Evolutionary conservation across 2,797 vertebrate species (phyloP), one percentile per base, ranked within the genome.

Genomic region (Poeciliopsis paucimaculata): DNA sequence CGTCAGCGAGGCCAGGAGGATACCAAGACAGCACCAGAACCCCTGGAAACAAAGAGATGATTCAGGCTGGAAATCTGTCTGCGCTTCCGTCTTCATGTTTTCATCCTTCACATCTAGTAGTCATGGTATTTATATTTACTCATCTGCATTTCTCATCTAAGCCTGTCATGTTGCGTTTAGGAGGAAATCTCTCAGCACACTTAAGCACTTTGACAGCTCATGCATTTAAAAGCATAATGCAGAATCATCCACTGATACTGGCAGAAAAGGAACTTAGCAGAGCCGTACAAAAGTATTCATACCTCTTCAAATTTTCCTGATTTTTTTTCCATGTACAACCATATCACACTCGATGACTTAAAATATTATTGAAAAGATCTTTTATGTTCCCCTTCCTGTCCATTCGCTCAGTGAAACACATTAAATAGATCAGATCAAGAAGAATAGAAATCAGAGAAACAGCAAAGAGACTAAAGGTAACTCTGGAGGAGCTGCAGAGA

Each of bases 11-110:
- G 46, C 96, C 96, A 0, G 96, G 96, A 20, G 97, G 97, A 88
- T 96, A 97, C 97, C 97, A 97, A 77, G 97, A 96, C 83, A 97
- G 87, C 28, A 97, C 96, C 86, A 98, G 93, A 62, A 97, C 97
- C 34, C 97, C 97, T 97, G 70, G 57, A 91, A 81, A 88, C 2
- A 12, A 28, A 84, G 60, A 76, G 5, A 85, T n/a, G 47, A 60
- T 16, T 6, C 34, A 26, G 12, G 15, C 7, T 53, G 36, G n/a
- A 16, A 66, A n/a, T 10, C 23, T 1, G 10, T 76, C 72, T 43
- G 10, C 2, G 11, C 41, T 70, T 70, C 23, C 2, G 10, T 70
- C 23, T 70, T 41, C 41, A 41, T 12, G 12, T 41, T 70, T 39
- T 43, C 66, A 43, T n/a, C 39, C 66, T 26, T 26, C 66, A n/a